These are phyloP conservation scores for Andrena bicolor DNA, from an alignment of 2,888 invertebrate species.

Conservation along the genomic window DNA sequence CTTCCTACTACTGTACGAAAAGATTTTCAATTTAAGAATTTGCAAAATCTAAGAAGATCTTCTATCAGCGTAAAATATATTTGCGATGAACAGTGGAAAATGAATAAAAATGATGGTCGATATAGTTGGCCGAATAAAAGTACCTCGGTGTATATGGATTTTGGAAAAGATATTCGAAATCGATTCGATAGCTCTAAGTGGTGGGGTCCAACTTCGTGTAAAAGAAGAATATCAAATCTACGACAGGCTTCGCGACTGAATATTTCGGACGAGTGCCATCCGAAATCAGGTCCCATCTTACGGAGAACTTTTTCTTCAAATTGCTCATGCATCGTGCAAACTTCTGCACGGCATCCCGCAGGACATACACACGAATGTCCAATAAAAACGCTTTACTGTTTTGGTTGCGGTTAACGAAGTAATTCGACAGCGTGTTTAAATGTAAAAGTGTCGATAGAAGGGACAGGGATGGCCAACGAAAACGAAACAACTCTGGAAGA, in stretches of 20 bases:
- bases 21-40: too few relatives aligned
- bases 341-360: neutral
- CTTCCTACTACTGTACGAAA: too few relatives aligned
- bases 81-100: neutral
- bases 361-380: slow-evolving; percentile 26
- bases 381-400: neutral
- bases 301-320: slow-evolving; percentile 10
- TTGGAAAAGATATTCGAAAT: neutral
- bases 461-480: slow-evolving; percentile 34
- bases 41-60: too few relatives aligned
- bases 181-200: neutral
- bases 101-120: neutral
- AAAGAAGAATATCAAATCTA: slow-evolving; percentile 45
- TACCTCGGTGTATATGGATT: neutral
- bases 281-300: neutral
- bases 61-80: too few relatives aligned
- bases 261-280: slow-evolving; percentile 15
- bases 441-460: neutral
- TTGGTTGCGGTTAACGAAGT: neutral
- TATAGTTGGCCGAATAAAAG: neutral
- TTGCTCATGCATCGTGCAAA: slow-evolving; percentile 16
- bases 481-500: slow-evolving; percentile 23
- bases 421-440: neutral
- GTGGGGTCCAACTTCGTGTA: slow-evolving; percentile 17
- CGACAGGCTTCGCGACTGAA: slow-evolving; percentile 9